Conservation (phyloP, 2,888 invertebrate species). For the Anticlea derivata region DNA sequence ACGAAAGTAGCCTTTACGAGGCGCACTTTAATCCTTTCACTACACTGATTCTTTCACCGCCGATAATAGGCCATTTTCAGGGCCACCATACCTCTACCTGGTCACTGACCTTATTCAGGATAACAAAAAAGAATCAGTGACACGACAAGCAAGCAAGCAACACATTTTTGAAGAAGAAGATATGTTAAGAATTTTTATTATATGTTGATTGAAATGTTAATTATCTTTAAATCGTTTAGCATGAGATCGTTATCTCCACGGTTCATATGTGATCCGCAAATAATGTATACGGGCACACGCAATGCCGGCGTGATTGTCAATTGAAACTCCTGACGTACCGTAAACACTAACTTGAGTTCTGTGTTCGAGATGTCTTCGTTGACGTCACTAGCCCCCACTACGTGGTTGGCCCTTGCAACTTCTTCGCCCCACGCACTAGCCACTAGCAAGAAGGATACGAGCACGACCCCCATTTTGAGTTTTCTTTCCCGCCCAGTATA, state of each 20-base stretch:
- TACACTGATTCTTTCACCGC: too few relatives aligned
- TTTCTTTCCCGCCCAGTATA: slow-evolving; percentile 45
- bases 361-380: slow-evolving; percentile 53
- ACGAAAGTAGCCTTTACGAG: too few relatives aligned
- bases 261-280: slow-evolving; percentile 15
- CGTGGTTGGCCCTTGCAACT: slow-evolving; percentile 37
- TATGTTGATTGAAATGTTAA: not conserved
- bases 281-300: slow-evolving; percentile 18
- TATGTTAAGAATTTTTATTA: too few relatives aligned
- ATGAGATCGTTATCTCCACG: slow-evolving; percentile 9
- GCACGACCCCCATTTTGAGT: slow-evolving; percentile 50
- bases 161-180: too few relatives aligned
- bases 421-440: slow-evolving; percentile 49
- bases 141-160: too few relatives aligned
- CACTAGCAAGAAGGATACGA: slow-evolving; percentile 45
- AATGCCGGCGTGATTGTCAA: slow-evolving; percentile 36
- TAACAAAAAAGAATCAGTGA: too few relatives aligned
- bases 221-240: not conserved
- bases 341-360: slow-evolving; percentile 62
- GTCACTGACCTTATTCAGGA: too few relatives aligned
- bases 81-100: too few relatives aligned
- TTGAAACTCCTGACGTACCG: slow-evolving; percentile 59
- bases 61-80: too few relatives aligned
- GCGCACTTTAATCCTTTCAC: too few relatives aligned
- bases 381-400: slow-evolving; percentile 45